A percentile compares a stretch with the other conserved stretches of the same genome.
Evolutionary conservation across 2,113 vertebrate species (phyloP).

Genomic region (Apodemus sylvaticus): DNA sequence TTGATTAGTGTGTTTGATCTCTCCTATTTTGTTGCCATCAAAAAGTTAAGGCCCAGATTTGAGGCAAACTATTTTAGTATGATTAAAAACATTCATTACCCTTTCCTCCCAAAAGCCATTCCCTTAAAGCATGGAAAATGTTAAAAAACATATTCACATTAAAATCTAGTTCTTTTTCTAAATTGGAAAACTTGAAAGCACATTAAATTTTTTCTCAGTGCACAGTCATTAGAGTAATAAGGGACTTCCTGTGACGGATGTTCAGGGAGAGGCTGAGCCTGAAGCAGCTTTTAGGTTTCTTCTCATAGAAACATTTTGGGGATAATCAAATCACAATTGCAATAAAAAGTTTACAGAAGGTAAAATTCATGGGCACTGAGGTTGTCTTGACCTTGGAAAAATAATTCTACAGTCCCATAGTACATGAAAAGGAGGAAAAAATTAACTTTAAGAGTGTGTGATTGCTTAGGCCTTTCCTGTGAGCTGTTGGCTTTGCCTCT

Average conservation of each 20-base stretch:
- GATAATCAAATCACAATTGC: constrained; percentile 28
- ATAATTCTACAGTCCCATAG: constrained; percentile 12
- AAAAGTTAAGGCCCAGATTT: constrained; percentile 65
- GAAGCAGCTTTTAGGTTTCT: constrained; percentile 40
- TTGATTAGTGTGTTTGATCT: constrained; percentile 43
- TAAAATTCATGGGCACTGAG: constrained; percentile 32
- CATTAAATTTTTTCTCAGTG: constrained; percentile 55
- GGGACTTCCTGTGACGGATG: constrained; percentile 58
- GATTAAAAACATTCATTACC: constrained; percentile 81
- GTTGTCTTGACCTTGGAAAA: constrained; percentile 57
- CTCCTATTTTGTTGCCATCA: constrained; percentile 64
- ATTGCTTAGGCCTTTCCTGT: not conserved
- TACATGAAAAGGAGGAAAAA: constrained; percentile 53
- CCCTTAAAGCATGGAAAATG: constrained; percentile 73
- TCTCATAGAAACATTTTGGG: constrained; percentile 40
- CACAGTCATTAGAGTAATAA: constrained; percentile 70
- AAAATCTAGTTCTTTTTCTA: constrained; percentile 71
- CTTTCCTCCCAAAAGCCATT: constrained; percentile 66
- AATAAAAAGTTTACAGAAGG: constrained; percentile 45
- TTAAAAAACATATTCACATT: constrained; percentile 74
- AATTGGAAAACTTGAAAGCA: constrained; percentile 71
- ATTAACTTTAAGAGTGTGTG: not conserved
- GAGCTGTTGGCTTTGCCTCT: not conserved
- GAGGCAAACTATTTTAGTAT: constrained; percentile 64
- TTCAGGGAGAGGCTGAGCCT: constrained; percentile 14